Conservation (phyloP, 2,113 vertebrate genomes). For the Apeltes quadracus region DNA sequence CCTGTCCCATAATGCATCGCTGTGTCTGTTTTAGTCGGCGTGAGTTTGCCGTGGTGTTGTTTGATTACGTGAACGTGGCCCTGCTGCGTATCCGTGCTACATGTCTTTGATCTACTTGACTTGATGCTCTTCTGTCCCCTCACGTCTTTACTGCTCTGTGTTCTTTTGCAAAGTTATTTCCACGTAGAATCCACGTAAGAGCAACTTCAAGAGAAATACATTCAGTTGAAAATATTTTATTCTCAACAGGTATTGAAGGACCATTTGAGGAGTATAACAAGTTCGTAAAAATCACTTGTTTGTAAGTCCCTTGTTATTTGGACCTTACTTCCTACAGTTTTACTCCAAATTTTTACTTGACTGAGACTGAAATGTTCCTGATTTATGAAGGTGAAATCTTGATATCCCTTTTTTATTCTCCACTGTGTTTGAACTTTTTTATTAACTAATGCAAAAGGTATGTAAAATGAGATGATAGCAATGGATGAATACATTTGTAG, state of each 20-base stretch:
- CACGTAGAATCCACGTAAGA: constrained; percentile 77
- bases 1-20: constrained; percentile 38
- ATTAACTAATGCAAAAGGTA: constrained; percentile 59
- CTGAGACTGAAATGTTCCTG: constrained; percentile 74
- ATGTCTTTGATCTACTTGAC: constrained; percentile 59
- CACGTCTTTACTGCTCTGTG: constrained; percentile 70
- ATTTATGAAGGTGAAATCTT: constrained; percentile 68
- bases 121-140: constrained; percentile 64
- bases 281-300: constrained; percentile 86
- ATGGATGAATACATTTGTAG: constrained; percentile 47
- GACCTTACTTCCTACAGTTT: constrained; percentile 81
- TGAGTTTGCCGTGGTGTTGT: constrained; percentile 31
- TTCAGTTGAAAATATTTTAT: constrained; percentile 87
- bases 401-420: constrained; percentile 62
- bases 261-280: constrained; percentile 86
- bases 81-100: constrained; percentile 57
- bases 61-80: constrained; percentile 49
- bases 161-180: constrained; percentile 75
- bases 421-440: constrained; percentile 66
- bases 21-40: constrained; percentile 34
- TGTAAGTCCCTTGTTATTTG: constrained; percentile 86
- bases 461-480: constrained; percentile 52
- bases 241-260: constrained; percentile 87
- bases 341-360: constrained; percentile 76
- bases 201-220: constrained; percentile 70